Evolutionary conservation across 2,888 invertebrate species (phyloP).

Genomic region (Encarsia formosa): DNA sequence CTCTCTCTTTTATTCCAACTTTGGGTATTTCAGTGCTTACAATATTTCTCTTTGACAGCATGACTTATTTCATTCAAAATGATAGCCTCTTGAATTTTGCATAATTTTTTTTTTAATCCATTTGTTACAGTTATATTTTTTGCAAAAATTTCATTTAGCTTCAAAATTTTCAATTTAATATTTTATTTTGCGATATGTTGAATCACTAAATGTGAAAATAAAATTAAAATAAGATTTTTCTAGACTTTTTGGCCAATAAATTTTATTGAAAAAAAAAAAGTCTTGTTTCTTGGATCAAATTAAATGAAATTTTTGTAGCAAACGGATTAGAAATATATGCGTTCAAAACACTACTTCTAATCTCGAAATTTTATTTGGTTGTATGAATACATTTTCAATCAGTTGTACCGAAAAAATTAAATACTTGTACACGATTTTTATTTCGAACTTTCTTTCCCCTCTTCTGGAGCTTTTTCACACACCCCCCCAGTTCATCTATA

Average conservation of each 20-base stretch:
- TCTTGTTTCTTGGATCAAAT: neutral
- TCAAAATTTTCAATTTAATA: too few species aligned
- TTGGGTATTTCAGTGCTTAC: too few species aligned
- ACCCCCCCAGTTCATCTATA: slow-evolving; percentile 8
- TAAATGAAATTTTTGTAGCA: slow-evolving; percentile 12
- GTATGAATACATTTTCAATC: neutral
- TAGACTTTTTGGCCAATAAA: neutral
- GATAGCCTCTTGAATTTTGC: too few species aligned
- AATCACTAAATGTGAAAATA: too few species aligned
- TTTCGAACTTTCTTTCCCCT: slow-evolving; percentile 2
- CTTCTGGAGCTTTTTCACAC: slow-evolving; percentile 8
- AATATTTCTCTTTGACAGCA: too few species aligned
- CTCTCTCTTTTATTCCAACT: too few species aligned
- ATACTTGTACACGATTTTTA: neutral
- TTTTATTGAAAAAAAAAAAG: neutral
- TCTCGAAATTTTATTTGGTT: slow-evolving; percentile 10
- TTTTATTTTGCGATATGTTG: too few species aligned
- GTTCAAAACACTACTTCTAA: neutral
- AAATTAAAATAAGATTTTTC: too few species aligned
- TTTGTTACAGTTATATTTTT: too few species aligned
- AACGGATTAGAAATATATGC: slow-evolving; percentile 14
- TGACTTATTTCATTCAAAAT: too few species aligned
- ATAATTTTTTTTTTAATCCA: too few species aligned
- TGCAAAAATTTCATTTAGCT: too few species aligned
- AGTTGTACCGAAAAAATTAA: slow-evolving; percentile 12